Percentiles rank a stretch among this genome's conserved stretches.
Evolutionary conservation across 2,797 vertebrate genomes (phyloP).

Genomic region (Natrix natrix): DNA sequence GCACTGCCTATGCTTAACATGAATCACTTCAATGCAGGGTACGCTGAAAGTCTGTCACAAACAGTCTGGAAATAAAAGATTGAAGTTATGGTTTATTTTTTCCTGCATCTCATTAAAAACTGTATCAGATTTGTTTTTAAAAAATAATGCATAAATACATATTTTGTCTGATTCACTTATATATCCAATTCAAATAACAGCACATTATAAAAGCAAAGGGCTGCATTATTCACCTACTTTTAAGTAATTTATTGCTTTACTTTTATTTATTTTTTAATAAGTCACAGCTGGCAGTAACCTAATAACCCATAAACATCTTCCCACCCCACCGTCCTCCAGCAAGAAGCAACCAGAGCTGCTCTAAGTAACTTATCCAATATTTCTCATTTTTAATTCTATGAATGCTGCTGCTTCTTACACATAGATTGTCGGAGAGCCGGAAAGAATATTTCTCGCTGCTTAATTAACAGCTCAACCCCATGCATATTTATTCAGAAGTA

Average conservation of each 20-base stretch:
- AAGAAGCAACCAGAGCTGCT: conserved; percentile 30
- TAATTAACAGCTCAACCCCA: conserved; percentile 20
- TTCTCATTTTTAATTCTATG: conserved; percentile 12
- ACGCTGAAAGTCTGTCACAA: conserved; percentile 59
- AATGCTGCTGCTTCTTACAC: not conserved
- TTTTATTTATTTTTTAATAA: conserved; percentile 53
- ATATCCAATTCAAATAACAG: conserved; percentile 68
- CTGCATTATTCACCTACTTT: conserved; percentile 53
- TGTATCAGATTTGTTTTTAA: conserved; percentile 17
- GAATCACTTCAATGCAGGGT: conserved; percentile 56
- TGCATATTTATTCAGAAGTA: not conserved
- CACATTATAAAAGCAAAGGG: conserved; percentile 57
- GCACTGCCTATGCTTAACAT: conserved; percentile 44
- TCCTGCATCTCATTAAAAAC: conserved; percentile 68
- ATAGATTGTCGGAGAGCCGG: conserved; percentile 23
- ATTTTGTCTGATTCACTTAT: conserved; percentile 64
- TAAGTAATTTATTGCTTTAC: conserved; percentile 54
- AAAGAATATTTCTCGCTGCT: conserved; percentile 45
- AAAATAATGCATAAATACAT: conserved; percentile 74
- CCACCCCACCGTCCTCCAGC: conserved; percentile 4
- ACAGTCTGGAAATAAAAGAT: conserved; percentile 64
- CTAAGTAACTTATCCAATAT: not conserved
- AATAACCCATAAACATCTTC: conserved; percentile 38
- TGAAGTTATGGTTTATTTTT: conserved; percentile 62
- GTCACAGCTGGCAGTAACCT: conserved; percentile 52